Percentiles rank a stretch among this genome's conserved stretches.
Evolutionary conservation across 2,797 vertebrate species (phyloP).

Genomic region (Antrozous pallidus): DNA sequence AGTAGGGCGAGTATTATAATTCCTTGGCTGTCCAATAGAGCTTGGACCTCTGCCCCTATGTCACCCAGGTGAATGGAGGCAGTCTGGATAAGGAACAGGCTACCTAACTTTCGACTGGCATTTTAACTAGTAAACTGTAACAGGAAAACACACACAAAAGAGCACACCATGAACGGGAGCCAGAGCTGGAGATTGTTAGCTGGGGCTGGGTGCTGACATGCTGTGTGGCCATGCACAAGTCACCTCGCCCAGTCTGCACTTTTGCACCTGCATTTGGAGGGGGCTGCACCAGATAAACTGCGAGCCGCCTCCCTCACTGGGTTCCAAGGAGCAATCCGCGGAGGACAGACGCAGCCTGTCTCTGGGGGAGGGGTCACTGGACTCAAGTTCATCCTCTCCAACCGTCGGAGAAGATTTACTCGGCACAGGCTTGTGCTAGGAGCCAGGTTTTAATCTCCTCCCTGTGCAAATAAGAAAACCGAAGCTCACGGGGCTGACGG

Average conservation of each 20-base stretch:
- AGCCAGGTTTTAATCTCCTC: background rate
- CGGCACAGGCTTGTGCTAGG: background rate
- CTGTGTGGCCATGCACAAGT: background rate
- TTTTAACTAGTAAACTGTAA: background rate
- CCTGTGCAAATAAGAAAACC: background rate
- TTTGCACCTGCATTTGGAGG: background rate
- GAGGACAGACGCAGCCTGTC: background rate
- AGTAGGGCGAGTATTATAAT: background rate
- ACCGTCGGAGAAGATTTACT: background rate
- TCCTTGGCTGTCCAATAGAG: background rate
- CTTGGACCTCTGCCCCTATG: background rate
- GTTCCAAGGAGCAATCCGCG: background rate
- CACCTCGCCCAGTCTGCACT: background rate
- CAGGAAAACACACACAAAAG: background rate
- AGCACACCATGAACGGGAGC: background rate
- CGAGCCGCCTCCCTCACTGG: background rate
- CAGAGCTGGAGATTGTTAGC: background rate
- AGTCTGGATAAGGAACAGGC: background rate
- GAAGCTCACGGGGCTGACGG: background rate
- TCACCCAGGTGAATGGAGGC: background rate
- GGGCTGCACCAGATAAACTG: background rate
- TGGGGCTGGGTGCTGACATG: background rate
- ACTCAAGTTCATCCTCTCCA: background rate
- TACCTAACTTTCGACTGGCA: background rate
- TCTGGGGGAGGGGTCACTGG: background rate